Conservation (phyloP, 2,888 invertebrate species). For the Xylota sylvarum region DNA sequence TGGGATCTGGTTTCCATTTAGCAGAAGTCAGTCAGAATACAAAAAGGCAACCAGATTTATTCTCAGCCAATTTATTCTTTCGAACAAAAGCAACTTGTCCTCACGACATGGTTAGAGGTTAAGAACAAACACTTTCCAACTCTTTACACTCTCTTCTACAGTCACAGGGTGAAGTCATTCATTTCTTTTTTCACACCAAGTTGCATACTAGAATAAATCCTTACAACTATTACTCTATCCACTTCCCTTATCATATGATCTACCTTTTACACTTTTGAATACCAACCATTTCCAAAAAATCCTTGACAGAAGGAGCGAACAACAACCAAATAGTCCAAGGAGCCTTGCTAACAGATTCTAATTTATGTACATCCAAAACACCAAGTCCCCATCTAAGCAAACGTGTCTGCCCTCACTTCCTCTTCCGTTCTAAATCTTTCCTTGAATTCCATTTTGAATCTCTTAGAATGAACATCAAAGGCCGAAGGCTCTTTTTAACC, state of each 20-base stretch:
- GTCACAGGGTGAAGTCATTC: not conserved
- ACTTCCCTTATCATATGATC: not conserved
- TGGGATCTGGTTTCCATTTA: no score
- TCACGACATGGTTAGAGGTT: not conserved
- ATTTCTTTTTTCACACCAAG: not conserved
- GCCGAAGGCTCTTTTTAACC: conserved; percentile 64
- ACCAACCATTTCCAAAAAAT: not conserved
- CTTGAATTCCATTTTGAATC: conserved; percentile 41
- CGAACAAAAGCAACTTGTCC: no score
- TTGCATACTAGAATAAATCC: not conserved
- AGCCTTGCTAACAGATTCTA: conserved; percentile 26
- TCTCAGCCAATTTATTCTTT: no score
- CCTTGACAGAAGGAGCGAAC: conserved; percentile 13
- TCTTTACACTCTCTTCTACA: not conserved
- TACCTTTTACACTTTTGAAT: conserved; percentile 6
- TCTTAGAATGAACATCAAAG: conserved; percentile 71
- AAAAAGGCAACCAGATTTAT: no score
- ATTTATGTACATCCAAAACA: conserved; percentile 60
- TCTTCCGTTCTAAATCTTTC: conserved; percentile 30
- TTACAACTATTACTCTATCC: not conserved
- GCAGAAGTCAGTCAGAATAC: no score
- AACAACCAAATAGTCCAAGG: conserved; percentile 20
- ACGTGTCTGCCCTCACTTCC: conserved; percentile 9
- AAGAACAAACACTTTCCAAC: not conserved
- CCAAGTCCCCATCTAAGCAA: not conserved